A percentile compares a stretch with the other conserved stretches of the same genome.
Evolutionary conservation across 2,888 invertebrate genomes (phyloP).

Genomic region (Biston betularia): DNA sequence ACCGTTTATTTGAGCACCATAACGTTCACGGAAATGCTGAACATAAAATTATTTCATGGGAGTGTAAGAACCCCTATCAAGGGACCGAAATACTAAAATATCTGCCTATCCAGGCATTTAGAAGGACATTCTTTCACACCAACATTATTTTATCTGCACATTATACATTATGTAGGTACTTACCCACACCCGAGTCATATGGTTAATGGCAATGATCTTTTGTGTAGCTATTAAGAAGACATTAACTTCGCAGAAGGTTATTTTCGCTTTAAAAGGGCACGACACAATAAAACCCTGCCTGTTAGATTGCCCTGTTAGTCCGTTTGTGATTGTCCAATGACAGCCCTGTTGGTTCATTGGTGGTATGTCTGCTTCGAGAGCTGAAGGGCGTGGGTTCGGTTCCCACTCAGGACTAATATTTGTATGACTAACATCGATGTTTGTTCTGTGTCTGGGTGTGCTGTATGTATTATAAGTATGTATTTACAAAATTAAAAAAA

Average conservation of each 20-base stretch:
- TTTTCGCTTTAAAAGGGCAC: not conserved
- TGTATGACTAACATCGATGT: no score
- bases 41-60: conserved; percentile 44
- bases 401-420: no score
- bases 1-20: conserved; percentile 23
- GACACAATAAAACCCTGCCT: no score
- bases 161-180: conserved; percentile 16
- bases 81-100: conserved; percentile 41
- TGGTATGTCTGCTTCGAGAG: no score
- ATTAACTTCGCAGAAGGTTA: not conserved
- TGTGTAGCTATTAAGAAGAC: conserved; percentile 14
- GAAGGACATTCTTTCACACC: conserved; percentile 28
- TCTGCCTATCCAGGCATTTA: conserved; percentile 40
- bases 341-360: no score
- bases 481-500: no score
- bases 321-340: no score
- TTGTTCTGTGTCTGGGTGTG: no score
- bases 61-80: conserved; percentile 38
- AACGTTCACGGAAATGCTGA: conserved; percentile 27
- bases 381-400: no score
- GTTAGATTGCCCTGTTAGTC: no score
- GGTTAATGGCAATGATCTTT: conserved; percentile 17
- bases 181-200: conserved; percentile 13
- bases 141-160: conserved; percentile 36
- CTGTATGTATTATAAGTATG: no score